Conservation (phyloP, 2,888 invertebrate genomes). For the Neocrepidodera transversa region DNA sequence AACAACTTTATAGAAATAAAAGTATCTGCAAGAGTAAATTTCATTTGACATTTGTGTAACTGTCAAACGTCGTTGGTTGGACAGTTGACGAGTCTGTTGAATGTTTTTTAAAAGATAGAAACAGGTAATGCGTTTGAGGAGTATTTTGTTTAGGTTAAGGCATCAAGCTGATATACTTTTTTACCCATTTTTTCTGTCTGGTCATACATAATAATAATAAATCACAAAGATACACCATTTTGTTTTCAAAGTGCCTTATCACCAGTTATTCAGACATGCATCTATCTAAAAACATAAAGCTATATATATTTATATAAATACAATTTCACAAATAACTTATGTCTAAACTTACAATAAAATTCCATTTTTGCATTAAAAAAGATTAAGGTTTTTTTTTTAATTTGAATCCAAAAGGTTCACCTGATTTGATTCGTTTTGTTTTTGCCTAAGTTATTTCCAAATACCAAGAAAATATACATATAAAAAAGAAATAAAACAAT, state of each 20-base stretch:
- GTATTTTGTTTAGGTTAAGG: conserved; percentile 30
- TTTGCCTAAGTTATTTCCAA: conserved; percentile 13
- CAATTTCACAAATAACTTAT: conserved; percentile 46
- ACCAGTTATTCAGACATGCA: conserved; percentile 53
- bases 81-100: neutral
- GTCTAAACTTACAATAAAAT: conserved; percentile 37
- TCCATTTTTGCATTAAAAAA: conserved; percentile 36
- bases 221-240: conserved; percentile 31
- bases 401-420: conserved; percentile 2
- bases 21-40: neutral
- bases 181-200: conserved; percentile 13
- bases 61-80: neutral
- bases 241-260: conserved; percentile 52
- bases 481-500: conserved; percentile 20
- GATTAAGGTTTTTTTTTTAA: conserved; percentile 7
- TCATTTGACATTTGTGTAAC: neutral
- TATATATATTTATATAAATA: conserved; percentile 46
- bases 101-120: neutral
- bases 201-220: conserved; percentile 20
- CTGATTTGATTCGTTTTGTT: neutral
- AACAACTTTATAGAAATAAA: neutral
- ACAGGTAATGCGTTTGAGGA: conserved; percentile 17
- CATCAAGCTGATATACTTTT: conserved; percentile 24
- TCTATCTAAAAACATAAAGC: conserved; percentile 54
- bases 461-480: conserved; percentile 23